Evolutionary conservation across 2,113 vertebrate species (phyloP), one percentile per base, ranked within the genome.

Genomic region (Anoura caudifer): DNA sequence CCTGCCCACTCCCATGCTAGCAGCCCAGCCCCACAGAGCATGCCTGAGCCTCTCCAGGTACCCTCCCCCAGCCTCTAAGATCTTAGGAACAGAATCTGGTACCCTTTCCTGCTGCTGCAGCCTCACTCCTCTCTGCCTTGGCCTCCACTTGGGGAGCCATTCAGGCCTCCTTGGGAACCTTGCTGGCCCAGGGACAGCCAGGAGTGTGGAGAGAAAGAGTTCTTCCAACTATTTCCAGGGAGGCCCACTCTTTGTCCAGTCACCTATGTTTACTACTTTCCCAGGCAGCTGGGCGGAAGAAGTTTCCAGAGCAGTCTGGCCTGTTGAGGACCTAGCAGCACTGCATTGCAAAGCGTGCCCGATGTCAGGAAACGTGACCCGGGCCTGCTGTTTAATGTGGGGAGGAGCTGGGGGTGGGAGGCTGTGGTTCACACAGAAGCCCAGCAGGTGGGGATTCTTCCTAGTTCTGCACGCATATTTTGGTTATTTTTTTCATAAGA

Each of bases 21-120:
- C 0, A 99, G 99, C 94, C 99, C 99, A 0, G 97, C 7, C 96
- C 98, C 2, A 33, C 98, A 0, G 99, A 99, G 90, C 99, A 99
- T 36, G 82, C 98, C 84, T 99, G 98, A 99, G 82, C 59, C 50
- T 56, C 28, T 52, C 41, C 89, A 92, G 84, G 41, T 81, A n/a
- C 59, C 22, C 8, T 15, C 15, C 47, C 11, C 11, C 16, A 0
- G 3, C 19, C 17, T 31, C 43, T 38, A 47, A 28, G 75, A 54
- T 41, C 54, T 89, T 38, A n/a, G 86, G 56, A 67, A 45, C 0
- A 3, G 63, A 80, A 20, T 33, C 43, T 19, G 50, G 36, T 8
- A 31, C 15, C 47, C 22, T 33, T 9, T 20, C 0, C 4, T 6
- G 77, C 19, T 20, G 0, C 36, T 43, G 11, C 3, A 52, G 85